Evolutionary conservation across 2,113 vertebrate species (phyloP), one percentile per base, ranked within the genome.

Genomic region (Cercocebus atys): DNA sequence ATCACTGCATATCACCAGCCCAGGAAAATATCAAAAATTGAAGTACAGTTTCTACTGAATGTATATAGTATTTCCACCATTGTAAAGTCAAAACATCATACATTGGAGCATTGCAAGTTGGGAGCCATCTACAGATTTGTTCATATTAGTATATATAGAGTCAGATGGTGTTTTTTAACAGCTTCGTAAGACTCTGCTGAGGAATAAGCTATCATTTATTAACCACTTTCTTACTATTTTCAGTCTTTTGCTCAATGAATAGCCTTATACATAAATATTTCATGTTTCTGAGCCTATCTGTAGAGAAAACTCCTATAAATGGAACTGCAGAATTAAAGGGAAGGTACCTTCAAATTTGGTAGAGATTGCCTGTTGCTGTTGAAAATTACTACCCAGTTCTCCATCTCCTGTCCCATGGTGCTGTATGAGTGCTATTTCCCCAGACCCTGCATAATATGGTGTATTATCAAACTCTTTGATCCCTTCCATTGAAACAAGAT

Each of bases 391-490:
- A 47, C 32, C 9, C 30, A 47, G 14, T 22, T 79, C 72, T 72
- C 17, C 6, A 14, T 55, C 45, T 16, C 61, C 32, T n/a, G 2
- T 0, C 2, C 16, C 11, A 3, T 9, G 11, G 3, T 0, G 3
- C 64, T 2, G 32, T 14, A 2, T 25, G 22, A 20, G 4, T 0
- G 45, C 23, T 61, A 20, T 6, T 3, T 88, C 23, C 64, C 30
- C 30, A 18, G 3, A 30, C 30, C 3, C 12, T 52, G 57, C 25
- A 2, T 14, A 35, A 13, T 17, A 27, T 6, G 4, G 18, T 2
- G 20, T 35, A 27, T 3, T 20, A 30, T 35, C 27, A 50, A 76
- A 38, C n/a, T n/a, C 8, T 70, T 30, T 13, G 66, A 40, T 75
- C 55, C 32, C 86, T 55, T 86, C 30, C 43, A 50, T 12, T 35